Evolutionary conservation across 1,140 invertebrate species (phyloP), one percentile per base, ranked within the genome.

Genomic region (Pseudomyrmex gracilis): DNA sequence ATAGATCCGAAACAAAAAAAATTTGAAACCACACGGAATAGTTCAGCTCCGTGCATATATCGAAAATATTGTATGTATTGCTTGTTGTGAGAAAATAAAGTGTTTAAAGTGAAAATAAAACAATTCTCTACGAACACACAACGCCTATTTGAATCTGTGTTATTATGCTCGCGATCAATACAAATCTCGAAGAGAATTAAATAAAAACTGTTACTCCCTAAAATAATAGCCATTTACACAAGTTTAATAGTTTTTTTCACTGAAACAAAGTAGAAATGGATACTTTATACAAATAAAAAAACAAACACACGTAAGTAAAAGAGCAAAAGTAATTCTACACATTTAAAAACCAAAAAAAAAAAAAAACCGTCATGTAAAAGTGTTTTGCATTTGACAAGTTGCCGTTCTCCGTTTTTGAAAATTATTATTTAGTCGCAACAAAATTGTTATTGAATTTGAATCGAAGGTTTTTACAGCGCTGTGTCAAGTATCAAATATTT

Each of bases 1-100:
- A n/a, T 64, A 76, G 24, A 34, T 64, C 7, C 9, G n/a, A n/a
- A n/a, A n/a, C 58, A 17, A 47, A 73, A 51, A 34, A 34, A 76
- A 51, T 34, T 20, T 9, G 22, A 51, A 76, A 63, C 73, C 61
- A 20, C 55, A 4, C n/a, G 45, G 2, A 71, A 15, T 47, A 73
- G 20, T 73, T 60, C 12, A 61, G 15, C 8, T 13, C 20, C 10
- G 4, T 3, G 34, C 34, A 34, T 34, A 34, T 34, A 34, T 7
- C 17, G 8, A 45, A 17, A 60, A 73, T 17, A 34, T 5, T 34
- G 34, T 34, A 34, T 34, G 34, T 7, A 60, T 45, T 73, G 55
- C 60, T 73, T 9, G 34, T 58, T 61, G 13, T 4, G 55, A 10
- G 20, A 17, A 22, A 73, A 73, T 24, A 61, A 61, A 45, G 43